Percentiles rank a stretch among this genome's conserved stretches.
These are phyloP conservation scores for Aegithalos caudatus DNA, from an alignment of 2,113 vertebrate genomes.

Conservation along the genomic window DNA sequence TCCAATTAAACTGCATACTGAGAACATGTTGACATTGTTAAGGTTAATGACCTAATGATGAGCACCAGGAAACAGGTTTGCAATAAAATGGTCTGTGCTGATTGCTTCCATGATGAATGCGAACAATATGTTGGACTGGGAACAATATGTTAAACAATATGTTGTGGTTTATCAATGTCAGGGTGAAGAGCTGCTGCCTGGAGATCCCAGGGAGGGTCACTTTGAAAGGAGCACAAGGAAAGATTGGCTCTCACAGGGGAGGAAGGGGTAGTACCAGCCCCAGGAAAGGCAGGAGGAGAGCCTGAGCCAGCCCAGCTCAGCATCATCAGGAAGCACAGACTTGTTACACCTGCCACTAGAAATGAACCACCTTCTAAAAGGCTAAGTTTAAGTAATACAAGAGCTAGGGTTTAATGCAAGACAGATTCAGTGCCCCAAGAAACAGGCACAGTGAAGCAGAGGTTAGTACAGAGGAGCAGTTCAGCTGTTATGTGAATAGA, in stretches of 20 bases:
- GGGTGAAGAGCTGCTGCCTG: neutral
- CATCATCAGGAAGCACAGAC: neutral
- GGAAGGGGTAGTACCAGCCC: neutral
- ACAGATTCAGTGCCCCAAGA: neutral
- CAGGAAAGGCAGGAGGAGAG: neutral
- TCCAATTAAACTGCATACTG: slow-evolving; percentile 57
- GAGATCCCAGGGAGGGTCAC: slow-evolving; percentile 42
- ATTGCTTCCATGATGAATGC: slow-evolving; percentile 63
- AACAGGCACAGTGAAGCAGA: neutral
- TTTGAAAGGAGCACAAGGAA: neutral
- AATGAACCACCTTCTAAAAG: slow-evolving; percentile 34
- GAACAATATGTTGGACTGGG: slow-evolving; percentile 65
- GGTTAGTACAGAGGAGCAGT: neutral
- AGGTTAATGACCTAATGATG: slow-evolving; percentile 70
- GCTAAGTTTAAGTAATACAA: neutral
- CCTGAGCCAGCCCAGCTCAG: neutral
- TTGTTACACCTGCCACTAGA: neutral
- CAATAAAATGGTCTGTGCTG: slow-evolving; percentile 60
- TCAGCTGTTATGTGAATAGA: neutral
- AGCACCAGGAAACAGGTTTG: slow-evolving; percentile 66
- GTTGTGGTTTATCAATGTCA: slow-evolving; percentile 69
- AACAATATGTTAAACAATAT: slow-evolving; percentile 70
- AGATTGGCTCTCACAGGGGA: neutral
- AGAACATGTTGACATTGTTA: slow-evolving; percentile 69
- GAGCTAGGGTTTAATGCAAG: neutral